Conservation (phyloP, 2,113 vertebrate genomes). For the Connochaetes taurinus region DNA sequence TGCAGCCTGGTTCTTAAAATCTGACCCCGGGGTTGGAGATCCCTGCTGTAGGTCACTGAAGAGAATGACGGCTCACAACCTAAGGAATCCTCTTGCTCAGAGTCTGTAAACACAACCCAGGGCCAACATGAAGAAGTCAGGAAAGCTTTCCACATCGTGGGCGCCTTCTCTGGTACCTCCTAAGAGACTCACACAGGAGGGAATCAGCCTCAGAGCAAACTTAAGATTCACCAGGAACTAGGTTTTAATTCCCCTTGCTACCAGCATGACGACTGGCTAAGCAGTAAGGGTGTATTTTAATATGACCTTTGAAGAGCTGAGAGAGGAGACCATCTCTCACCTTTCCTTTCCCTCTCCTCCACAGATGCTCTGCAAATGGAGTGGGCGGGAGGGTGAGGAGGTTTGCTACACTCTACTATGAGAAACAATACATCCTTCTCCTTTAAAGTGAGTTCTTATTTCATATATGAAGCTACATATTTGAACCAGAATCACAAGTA, state of each 20-base stretch:
- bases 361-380: not conserved
- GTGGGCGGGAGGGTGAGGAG: rapidly evolving
- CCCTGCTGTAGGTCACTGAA: not conserved
- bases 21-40: not conserved
- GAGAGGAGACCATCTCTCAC: not conserved
- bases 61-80: not conserved
- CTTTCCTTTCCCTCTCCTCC: not conserved
- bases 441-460: not conserved
- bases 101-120: not conserved
- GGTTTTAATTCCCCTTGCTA: not conserved
- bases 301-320: not conserved
- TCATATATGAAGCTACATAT: not conserved
- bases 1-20: not conserved
- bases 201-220: not conserved
- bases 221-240: not conserved
- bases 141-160: not conserved
- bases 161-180: not conserved
- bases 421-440: not conserved
- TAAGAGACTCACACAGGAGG: not conserved
- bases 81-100: not conserved
- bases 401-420: not conserved
- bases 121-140: not conserved
- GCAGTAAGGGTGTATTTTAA: not conserved
- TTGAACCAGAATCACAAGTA: not conserved
- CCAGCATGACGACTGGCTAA: not conserved